A percentile compares a stretch with the other conserved stretches of the same genome.
Conservation (phyloP, 1,140 invertebrate genomes). For the Latrodectus geometricus region DNA sequence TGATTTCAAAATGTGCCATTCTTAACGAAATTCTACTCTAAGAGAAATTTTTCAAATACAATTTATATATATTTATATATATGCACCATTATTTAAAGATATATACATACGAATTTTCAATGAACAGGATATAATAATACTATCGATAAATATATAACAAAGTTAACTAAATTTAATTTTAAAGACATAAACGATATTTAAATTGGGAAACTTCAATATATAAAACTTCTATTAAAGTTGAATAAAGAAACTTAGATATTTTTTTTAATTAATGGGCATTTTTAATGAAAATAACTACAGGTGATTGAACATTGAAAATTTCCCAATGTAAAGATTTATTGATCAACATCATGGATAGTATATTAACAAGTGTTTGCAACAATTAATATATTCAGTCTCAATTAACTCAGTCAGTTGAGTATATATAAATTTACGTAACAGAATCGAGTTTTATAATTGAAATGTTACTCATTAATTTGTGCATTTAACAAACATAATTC, state of each 20-base stretch:
- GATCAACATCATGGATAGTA: background rate
- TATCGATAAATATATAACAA: background rate
- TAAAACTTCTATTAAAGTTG: too few relatives aligned
- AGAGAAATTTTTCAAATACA: background rate
- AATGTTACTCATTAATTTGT: background rate
- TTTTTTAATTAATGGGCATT: too few relatives aligned
- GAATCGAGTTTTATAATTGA: background rate
- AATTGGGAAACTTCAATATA: too few relatives aligned
- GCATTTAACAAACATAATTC: constrained; percentile 14
- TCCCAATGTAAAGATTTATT: background rate
- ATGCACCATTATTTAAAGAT: too few relatives aligned
- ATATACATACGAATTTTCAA: too few relatives aligned
- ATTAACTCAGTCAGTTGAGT: background rate
- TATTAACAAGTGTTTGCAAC: background rate
- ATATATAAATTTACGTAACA: background rate
- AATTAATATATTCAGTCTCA: background rate
- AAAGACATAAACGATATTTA: too few relatives aligned
- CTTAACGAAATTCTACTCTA: background rate
- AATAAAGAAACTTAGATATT: too few relatives aligned
- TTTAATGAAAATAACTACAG: too few relatives aligned
- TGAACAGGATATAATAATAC: too few relatives aligned
- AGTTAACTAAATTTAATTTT: background rate
- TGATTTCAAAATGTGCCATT: background rate
- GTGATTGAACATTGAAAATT: too few relatives aligned
- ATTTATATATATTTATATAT: too few relatives aligned